Percentiles rank a stretch among this genome's conserved stretches.
phyloP scores from a whole-genome alignment of 2,113 vertebrate species.

The Oncorhynchus mykiss region DNA sequence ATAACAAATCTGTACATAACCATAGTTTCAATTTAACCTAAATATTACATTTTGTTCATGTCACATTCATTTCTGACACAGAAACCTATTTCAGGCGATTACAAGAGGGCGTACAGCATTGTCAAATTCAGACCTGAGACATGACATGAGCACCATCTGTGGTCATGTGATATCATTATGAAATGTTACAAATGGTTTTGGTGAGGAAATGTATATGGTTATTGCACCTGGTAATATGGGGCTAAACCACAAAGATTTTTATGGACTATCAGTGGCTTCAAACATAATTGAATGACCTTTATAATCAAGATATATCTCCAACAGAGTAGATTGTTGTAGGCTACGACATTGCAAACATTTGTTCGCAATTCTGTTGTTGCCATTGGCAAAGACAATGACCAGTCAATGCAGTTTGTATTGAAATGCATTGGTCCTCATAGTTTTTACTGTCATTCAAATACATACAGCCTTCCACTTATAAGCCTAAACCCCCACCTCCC shows the following conservation, averaged over 20 bases:
- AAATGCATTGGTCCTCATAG: neutral
- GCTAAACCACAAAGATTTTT: slow-evolving; percentile 8
- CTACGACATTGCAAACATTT: neutral
- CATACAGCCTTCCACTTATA: neutral
- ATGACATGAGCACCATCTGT: neutral
- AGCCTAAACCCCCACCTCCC: neutral
- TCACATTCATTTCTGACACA: slow-evolving; percentile 30
- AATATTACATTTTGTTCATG: neutral
- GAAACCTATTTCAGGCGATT: slow-evolving; percentile 42
- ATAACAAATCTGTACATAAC: neutral
- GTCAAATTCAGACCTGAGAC: slow-evolving; percentile 17
- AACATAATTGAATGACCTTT: slow-evolving; percentile 5
- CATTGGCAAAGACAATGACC: neutral
- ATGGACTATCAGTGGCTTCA: neutral
- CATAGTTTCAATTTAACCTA: neutral
- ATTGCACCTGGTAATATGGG: slow-evolving; percentile 10
- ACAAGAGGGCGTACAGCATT: slow-evolving; percentile 18
- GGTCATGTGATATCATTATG: slow-evolving; percentile 30
- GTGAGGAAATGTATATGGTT: slow-evolving; percentile 11
- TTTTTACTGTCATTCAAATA: neutral
- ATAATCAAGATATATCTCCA: neutral
- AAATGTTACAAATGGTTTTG: slow-evolving; percentile 12
- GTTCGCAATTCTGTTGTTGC: neutral
- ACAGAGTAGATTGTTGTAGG: no score
- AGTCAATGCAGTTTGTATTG: neutral